Conservation (phyloP, 2,113 vertebrate species). For the Polypterus bichir region DNA sequence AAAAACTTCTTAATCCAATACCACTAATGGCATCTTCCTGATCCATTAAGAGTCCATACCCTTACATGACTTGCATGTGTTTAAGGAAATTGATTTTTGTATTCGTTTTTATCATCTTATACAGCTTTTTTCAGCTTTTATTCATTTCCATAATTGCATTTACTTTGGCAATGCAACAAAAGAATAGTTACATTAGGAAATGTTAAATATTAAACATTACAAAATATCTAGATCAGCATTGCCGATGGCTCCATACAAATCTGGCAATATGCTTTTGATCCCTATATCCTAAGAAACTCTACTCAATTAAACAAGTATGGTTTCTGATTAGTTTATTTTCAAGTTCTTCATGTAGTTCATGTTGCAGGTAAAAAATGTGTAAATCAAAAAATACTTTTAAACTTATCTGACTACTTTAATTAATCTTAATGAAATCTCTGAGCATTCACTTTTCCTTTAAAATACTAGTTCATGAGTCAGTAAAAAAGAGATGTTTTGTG, state of each 20-base stretch:
- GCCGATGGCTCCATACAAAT: neutral
- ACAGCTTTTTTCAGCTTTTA: constrained; percentile 31
- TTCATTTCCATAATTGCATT: constrained; percentile 43
- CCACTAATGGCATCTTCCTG: constrained; percentile 50
- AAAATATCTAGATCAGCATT: neutral
- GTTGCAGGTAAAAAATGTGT: too few species aligned
- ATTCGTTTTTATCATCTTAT: constrained; percentile 36
- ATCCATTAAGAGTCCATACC: constrained; percentile 36
- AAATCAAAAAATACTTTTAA: too few species aligned
- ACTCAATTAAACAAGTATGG: too few species aligned
- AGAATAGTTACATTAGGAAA: constrained; percentile 25
- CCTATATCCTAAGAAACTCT: too few species aligned
- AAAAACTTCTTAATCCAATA: constrained; percentile 42
- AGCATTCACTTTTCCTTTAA: too few species aligned
- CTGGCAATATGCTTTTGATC: too few species aligned
- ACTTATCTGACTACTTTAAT: too few species aligned
- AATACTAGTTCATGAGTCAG: too few species aligned
- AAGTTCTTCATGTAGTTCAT: too few species aligned
- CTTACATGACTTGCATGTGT: constrained; percentile 23
- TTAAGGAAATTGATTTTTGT: constrained; percentile 33
- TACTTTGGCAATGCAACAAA: constrained; percentile 28
- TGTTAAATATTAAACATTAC: neutral
- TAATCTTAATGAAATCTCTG: too few species aligned
- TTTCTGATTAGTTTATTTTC: too few species aligned
- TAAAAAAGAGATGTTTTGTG: too few species aligned